These are phyloP conservation scores for Lasioglossum malachurum DNA, from an alignment of 2,888 invertebrate genomes.

Conservation along the genomic window DNA sequence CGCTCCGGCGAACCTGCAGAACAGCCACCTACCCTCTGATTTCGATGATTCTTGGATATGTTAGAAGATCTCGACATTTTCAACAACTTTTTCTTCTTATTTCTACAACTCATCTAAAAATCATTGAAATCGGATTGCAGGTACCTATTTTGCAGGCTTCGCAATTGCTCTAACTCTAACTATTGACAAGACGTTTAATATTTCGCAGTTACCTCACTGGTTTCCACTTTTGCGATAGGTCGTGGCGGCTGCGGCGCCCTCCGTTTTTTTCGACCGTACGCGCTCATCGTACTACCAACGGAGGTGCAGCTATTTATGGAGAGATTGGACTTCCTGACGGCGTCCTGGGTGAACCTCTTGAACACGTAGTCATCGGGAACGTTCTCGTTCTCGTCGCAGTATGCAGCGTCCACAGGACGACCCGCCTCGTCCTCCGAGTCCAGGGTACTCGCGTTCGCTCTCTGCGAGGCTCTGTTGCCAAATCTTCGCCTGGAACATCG, in stretches of 20 bases:
- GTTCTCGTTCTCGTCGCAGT: conserved; percentile 80
- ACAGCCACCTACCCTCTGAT: not conserved
- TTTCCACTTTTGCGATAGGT: conserved; percentile 71
- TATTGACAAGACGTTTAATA: not conserved
- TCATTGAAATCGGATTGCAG: not conserved
- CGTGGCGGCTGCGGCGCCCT: conserved; percentile 88
- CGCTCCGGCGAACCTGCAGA: not conserved
- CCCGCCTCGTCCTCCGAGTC: conserved; percentile 64
- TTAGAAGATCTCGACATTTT: too few species aligned
- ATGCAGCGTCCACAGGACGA: conserved; percentile 63
- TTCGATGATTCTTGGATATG: not conserved
- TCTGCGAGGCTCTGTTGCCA: conserved; percentile 78
- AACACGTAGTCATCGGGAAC: conserved; percentile 78
- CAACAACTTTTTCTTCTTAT: not conserved
- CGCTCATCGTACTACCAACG: conserved; percentile 85
- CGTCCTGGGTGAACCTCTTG: conserved; percentile 79
- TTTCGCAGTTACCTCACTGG: conserved; percentile 64
- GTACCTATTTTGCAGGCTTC: not conserved
- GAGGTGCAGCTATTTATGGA: conserved; percentile 81
- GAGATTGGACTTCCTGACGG: conserved; percentile 80
- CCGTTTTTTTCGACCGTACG: conserved; percentile 88
- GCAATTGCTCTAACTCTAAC: not conserved
- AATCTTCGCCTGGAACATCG: conserved; percentile 72
- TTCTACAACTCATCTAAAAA: not conserved
- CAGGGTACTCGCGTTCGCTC: conserved; percentile 64